Conservation (phyloP, 2,113 vertebrate species). For the Ophthalmotilapia sp. region DNA sequence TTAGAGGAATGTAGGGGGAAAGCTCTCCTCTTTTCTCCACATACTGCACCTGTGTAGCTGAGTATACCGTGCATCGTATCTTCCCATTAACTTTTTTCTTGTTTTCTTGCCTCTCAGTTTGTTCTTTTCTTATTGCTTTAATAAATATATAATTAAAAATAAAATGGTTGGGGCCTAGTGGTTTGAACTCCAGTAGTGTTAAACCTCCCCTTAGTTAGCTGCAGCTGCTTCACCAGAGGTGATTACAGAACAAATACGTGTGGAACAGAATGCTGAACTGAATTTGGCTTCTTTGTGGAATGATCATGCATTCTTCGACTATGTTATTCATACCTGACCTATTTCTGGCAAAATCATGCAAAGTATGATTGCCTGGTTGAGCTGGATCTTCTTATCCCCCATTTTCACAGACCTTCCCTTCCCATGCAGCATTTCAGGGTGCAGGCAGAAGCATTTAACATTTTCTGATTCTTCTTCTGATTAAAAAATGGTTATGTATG, state of each 20-base stretch:
- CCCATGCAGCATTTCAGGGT: not conserved
- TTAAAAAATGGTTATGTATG: not conserved
- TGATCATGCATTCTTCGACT: slow-evolving; percentile 18
- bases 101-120: not conserved
- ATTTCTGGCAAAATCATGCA: slow-evolving; percentile 30
- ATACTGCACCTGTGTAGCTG: not conserved
- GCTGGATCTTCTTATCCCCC: not conserved
- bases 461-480: not conserved
- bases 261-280: slow-evolving; percentile 4
- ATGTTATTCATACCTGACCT: slow-evolving; percentile 36
- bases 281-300: not conserved
- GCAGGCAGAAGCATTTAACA: not conserved
- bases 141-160: not conserved
- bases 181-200: not conserved
- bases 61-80: not conserved
- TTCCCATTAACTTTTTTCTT: not conserved
- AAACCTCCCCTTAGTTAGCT: not conserved
- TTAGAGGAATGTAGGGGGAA: not conserved
- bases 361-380: slow-evolving; percentile 11
- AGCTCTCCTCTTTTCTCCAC: not conserved
- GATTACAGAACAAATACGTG: not conserved
- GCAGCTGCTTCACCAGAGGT: slow-evolving; percentile 33
- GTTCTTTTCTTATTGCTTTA: not conserved
- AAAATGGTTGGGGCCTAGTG: not conserved
- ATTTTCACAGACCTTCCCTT: not conserved